These are phyloP conservation scores for Colletes gigas DNA, from an alignment of 1,140 invertebrate species.

Conservation along the genomic window DNA sequence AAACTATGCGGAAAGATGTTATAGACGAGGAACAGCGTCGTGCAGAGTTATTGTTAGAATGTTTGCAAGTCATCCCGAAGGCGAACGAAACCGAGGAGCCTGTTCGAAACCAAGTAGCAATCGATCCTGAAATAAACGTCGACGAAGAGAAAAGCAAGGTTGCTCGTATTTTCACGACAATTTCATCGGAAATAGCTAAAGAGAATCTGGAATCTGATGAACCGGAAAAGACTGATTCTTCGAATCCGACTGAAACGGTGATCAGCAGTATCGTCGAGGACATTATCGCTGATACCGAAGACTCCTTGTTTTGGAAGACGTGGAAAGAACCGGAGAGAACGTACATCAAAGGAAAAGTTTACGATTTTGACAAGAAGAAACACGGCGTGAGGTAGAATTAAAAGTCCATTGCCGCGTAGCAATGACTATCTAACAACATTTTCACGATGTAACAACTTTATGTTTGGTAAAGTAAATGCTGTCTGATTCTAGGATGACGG, in stretches of 20 bases:
- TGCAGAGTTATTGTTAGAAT: slow-evolving; percentile 35
- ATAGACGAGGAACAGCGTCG: slow-evolving; percentile 26
- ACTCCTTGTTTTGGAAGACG: slow-evolving; percentile 21
- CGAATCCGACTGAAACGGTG: neutral
- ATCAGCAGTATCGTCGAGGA: neutral
- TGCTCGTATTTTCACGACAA: neutral
- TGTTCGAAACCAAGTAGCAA: neutral
- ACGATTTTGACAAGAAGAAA: slow-evolving; percentile 69
- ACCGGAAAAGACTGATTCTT: neutral
- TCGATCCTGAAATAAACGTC: neutral
- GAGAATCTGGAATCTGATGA: neutral
- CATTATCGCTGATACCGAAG: slow-evolving; percentile 33
- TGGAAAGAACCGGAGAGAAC: slow-evolving; percentile 26
- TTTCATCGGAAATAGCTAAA: neutral
- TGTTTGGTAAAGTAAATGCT: slow-evolving; percentile 15
- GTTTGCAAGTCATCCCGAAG: slow-evolving; percentile 12
- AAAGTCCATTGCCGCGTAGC: neutral
- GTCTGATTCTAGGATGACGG: slow-evolving; percentile 85
- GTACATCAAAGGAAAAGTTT: slow-evolving; percentile 68
- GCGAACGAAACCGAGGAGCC: slow-evolving; percentile 1
- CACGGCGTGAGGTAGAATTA: slow-evolving; percentile 64
- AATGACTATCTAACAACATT: no score
- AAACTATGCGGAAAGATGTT: neutral
- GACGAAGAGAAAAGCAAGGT: slow-evolving; percentile 11
- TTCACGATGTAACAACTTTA: neutral